Base-by-base conservation (phyloP, 2,797 vertebrate genomes). In the Poecilia gillii region DNA sequence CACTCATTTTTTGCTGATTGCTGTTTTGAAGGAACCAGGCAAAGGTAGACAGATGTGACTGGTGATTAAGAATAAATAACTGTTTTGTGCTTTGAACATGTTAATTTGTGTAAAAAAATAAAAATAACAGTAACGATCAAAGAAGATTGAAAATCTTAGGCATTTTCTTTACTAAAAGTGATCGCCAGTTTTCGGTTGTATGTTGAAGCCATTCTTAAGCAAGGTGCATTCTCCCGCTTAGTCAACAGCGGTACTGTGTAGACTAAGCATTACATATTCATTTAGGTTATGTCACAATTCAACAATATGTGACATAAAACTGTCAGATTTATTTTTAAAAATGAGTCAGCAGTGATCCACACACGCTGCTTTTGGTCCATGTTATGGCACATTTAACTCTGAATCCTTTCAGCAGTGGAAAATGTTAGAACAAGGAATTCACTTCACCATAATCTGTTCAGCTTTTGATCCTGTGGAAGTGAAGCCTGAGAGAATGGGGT, bases 401-500 rank as follows among this genome's bases (percentile, higher is more conserved):
- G 33, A 64, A 64, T 16, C 33, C 12, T 82, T 78, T 73, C 23
- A 79, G 3, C 25, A 72, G 46, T 12, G 57, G 4, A 28, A 57
- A 45, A 45, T 75, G 33, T 73, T 47, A 78, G 33, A 77, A 74
- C 57, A 23, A 16, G 4, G 16, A 72, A 74, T 78, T 82, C 80
- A 76, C 9, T 2, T 23, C 43, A 18, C 12, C 43, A 18, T 73
- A 2, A 6, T 4, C 25, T 14, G 45, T 57, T 75, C 9, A 57
- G 28, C 20, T 76, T 82, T 68, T 59, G 41, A 78, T 84, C 74
- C 59, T 18, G 55, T 75, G 16, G 18, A 12, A 46, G 70, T 47
- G 45, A 83, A 85, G 18, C 51, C 23, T 87, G 23, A 84, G 46
- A 78, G 73, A 77, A 45, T 31, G 12, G 16, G 45, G 33, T 16